These are phyloP conservation scores for Zaprionus obscuricornis DNA, from an alignment of 2,888 invertebrate species.

Conservation along the genomic window DNA sequence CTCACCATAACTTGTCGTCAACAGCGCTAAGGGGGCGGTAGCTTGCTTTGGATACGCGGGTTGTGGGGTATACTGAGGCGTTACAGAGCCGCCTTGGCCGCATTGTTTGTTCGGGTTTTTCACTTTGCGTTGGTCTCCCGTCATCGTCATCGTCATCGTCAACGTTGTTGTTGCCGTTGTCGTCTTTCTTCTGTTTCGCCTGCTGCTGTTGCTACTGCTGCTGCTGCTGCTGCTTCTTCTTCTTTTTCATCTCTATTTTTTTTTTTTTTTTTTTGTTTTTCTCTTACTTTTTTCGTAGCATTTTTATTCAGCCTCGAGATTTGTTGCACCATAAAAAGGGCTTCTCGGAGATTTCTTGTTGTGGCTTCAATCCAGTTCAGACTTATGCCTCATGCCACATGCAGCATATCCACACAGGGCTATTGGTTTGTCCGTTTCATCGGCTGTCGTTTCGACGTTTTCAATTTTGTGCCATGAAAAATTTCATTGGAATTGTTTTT, in stretches of 20 bases:
- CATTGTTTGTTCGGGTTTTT: constrained; percentile 71
- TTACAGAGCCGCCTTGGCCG: constrained; percentile 50
- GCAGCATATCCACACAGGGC: constrained; percentile 30
- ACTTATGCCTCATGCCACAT: constrained; percentile 6
- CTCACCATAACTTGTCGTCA: constrained; percentile 34
- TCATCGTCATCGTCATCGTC: constrained; percentile 37
- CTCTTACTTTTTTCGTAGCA: constrained; percentile 18
- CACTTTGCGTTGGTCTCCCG: constrained; percentile 74
- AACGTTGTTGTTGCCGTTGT: constrained; percentile 7
- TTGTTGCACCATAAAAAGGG: constrained; percentile 70
- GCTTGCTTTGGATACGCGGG: constrained; percentile 7
- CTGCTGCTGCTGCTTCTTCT: background rate
- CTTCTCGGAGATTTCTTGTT: constrained; percentile 61
- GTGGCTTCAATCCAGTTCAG: constrained; percentile 14
- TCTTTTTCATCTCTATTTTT: constrained; percentile 1
- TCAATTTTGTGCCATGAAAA: constrained; percentile 65
- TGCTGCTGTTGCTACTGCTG: too few relatives aligned
- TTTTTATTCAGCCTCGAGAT: constrained; percentile 58
- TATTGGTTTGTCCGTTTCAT: constrained; percentile 39
- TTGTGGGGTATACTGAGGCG: constrained; percentile 5
- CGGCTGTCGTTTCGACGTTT: constrained; percentile 25
- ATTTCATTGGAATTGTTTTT: constrained; percentile 75
- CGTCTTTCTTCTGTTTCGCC: too few relatives aligned
- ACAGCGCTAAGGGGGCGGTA: background rate
- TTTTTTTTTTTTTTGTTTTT: constrained; percentile 3